Evolutionary conservation across 2,113 vertebrate species (phyloP).

Genomic region (Aix galericulata): DNA sequence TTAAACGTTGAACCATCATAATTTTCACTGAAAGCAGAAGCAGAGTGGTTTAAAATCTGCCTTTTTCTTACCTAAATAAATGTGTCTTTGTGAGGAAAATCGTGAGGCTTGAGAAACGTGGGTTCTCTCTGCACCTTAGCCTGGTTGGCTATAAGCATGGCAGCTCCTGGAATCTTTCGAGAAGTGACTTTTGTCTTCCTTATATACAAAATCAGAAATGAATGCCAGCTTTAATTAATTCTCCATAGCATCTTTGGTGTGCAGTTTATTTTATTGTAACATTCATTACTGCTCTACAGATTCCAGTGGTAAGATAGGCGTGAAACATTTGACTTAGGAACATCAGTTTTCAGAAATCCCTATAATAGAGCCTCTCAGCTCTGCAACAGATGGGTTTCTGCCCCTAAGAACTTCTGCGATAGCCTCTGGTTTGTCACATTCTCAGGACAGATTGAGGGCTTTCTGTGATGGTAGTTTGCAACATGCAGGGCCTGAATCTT

Average conservation of each 20-base stretch:
- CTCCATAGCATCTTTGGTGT: neutral
- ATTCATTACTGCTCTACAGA: neutral
- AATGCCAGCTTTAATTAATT: neutral
- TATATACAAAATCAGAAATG: neutral
- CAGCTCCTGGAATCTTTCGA: neutral
- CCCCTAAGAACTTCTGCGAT: neutral
- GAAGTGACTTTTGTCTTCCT: neutral
- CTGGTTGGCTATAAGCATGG: neutral
- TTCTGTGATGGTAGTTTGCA: neutral
- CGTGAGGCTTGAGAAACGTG: neutral
- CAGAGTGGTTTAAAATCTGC: neutral
- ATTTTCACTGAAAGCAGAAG: neutral
- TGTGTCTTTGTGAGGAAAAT: neutral
- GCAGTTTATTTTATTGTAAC: neutral
- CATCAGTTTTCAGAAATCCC: neutral
- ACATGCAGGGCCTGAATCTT: neutral
- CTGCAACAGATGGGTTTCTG: neutral
- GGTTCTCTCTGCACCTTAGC: fast-evolving
- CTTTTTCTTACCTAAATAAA: neutral
- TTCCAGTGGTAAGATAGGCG: neutral
- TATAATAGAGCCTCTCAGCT: neutral
- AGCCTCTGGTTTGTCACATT: neutral
- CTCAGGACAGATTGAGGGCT: neutral
- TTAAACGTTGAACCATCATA: neutral
- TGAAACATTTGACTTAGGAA: neutral